A percentile compares a stretch with the other conserved stretches of the same genome.
These are phyloP conservation scores for Melitaea cinxia DNA, from an alignment of 1,140 invertebrate species.

Conservation along the genomic window DNA sequence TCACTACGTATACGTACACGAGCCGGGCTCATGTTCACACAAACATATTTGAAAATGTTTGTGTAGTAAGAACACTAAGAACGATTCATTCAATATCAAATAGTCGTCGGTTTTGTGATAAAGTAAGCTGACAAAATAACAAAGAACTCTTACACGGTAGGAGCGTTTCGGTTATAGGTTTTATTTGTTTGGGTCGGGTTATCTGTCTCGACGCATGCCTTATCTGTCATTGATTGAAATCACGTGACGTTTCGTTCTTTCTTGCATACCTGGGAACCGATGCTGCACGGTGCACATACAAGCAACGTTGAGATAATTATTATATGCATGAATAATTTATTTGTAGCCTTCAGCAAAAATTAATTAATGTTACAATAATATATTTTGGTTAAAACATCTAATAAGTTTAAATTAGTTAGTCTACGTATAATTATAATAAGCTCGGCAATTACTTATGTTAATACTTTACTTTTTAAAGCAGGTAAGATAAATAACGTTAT, in stretches of 20 bases:
- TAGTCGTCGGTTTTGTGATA: slow-evolving; percentile 38
- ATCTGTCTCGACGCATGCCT: slow-evolving; percentile 36
- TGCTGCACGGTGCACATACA: slow-evolving; percentile 24
- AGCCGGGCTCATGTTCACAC: slow-evolving; percentile 49
- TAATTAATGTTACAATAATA: neutral
- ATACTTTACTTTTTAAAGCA: neutral
- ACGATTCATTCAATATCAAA: slow-evolving; percentile 64
- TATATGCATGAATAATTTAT: neutral
- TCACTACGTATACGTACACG: slow-evolving; percentile 59
- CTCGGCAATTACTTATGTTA: neutral
- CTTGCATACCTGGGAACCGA: slow-evolving; percentile 33
- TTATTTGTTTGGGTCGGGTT: slow-evolving; percentile 33
- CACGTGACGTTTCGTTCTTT: slow-evolving; percentile 26
- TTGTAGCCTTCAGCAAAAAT: neutral
- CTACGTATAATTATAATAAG: neutral
- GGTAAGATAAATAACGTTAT: neutral
- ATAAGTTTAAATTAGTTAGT: neutral
- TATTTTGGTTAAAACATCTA: neutral
- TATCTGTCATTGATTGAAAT: slow-evolving; percentile 42
- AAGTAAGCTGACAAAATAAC: slow-evolving; percentile 39
- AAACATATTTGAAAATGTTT: slow-evolving; percentile 44
- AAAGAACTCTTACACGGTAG: slow-evolving; percentile 18
- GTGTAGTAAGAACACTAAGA: slow-evolving; percentile 62
- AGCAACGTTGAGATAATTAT: neutral
- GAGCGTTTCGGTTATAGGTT: slow-evolving; percentile 7